Base-by-base conservation (phyloP, 2,797 vertebrate genomes). In the Peromyscus attwateri region DNA sequence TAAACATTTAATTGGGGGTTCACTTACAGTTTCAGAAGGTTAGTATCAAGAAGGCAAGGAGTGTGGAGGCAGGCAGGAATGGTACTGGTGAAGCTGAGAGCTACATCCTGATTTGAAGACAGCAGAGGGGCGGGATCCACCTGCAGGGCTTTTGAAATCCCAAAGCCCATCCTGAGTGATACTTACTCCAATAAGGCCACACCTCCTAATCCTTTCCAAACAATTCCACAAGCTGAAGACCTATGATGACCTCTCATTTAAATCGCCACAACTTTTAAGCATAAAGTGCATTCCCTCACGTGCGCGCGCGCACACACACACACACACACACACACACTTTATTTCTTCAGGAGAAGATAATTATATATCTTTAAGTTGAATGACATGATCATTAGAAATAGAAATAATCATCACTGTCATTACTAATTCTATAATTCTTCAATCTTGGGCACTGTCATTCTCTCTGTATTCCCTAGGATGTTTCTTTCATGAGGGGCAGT, bases 271-370 rank as follows among this genome's bases (percentile, higher is more conserved):
- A 31, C 29, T 68, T 66, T 49, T 68, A 46, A 68, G 21, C 7
- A 68, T 85, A 68, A 85, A 49, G 62, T 49, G 11, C 62, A n/a
- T 85, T 31, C 31, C 40, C 12, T 25, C 37, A 11, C 40, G 19
- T 9, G 10, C 40, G 10, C 23, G 37, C 5, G 3, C 7, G 11
- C 23, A 21, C 3, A 17, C 16, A 4, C 7, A 49, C 12, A 6
- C 52, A 25, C 79, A 81, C n/a, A 57, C 79, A 57, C 80, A 81
- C 11, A 89, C 84, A 46, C 8, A 13, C 64, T 11, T 62, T 83
- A 16, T 34, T 94, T 85, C 55, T 25, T 91, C 8, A 77, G 25
- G 27, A 90, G 46, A 89, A 4, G 25, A 76, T 92, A 83, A 89
- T n/a, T 19, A 93, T 23, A 62, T 7, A 80, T 91, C 68, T 40